These are phyloP conservation scores for Leptopilina myrica DNA, from an alignment of 2,888 invertebrate genomes.

Conservation along the genomic window DNA sequence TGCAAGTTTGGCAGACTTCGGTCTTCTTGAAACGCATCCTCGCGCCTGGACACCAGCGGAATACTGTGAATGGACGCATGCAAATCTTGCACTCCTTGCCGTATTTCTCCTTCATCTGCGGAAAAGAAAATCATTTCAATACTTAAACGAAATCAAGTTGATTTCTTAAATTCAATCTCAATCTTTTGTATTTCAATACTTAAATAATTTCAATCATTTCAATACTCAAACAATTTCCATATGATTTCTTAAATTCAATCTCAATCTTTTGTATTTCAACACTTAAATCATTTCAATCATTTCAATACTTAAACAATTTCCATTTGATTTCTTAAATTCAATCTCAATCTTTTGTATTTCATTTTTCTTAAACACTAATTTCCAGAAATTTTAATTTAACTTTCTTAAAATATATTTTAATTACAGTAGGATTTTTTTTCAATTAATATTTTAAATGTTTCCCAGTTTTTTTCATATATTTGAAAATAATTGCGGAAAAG, in stretches of 20 bases:
- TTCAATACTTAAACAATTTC: slow-evolving; percentile 6
- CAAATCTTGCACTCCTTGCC: slow-evolving; percentile 98
- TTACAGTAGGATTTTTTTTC: no score
- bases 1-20: slow-evolving; percentile 97
- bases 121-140: slow-evolving; percentile 61
- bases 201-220: no score
- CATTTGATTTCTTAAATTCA: neutral
- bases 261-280: no score
- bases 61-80: slow-evolving; percentile 94
- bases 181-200: no score
- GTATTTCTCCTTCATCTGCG: slow-evolving; percentile 94
- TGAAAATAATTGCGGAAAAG: no score
- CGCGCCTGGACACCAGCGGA: slow-evolving; percentile 97
- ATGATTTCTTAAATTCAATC: neutral
- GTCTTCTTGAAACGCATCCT: slow-evolving; percentile 97
- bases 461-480: no score
- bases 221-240: neutral
- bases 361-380: no score
- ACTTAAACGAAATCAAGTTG: neutral
- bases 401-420: no score
- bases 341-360: no score
- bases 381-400: no score
- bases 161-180: neutral
- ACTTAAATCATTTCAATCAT: no score
- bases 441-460: no score